These are phyloP conservation scores for Agapornis canus DNA, from an alignment of 2,797 vertebrate species.

Conservation along the genomic window DNA sequence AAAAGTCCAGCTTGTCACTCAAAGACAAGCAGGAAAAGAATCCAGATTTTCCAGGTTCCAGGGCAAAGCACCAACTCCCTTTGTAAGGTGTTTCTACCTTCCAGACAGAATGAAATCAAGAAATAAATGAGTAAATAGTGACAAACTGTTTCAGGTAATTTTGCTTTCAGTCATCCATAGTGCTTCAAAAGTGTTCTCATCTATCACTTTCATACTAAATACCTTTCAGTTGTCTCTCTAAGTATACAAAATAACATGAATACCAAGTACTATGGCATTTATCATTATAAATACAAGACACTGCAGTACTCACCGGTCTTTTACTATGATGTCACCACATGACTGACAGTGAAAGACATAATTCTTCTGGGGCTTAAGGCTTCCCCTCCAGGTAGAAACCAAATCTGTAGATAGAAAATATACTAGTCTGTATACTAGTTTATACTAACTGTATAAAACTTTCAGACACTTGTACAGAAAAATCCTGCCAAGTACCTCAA, in stretches of 20 bases:
- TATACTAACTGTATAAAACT: neutral
- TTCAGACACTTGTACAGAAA: neutral
- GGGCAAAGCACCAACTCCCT: neutral
- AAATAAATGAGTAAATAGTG: neutral
- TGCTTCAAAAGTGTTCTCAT: neutral
- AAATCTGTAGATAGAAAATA: slow-evolving; percentile 76
- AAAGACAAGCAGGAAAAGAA: neutral
- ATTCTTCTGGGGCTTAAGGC: slow-evolving; percentile 76
- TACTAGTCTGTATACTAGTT: neutral
- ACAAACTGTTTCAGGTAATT: neutral
- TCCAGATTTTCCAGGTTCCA: neutral
- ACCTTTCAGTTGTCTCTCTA: neutral
- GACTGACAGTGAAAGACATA: slow-evolving; percentile 88
- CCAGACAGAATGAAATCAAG: neutral
- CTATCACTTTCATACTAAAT: neutral
- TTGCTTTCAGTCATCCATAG: neutral
- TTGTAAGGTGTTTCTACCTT: neutral
- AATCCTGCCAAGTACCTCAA: neutral
- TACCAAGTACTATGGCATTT: neutral
- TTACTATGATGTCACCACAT: slow-evolving; percentile 84
- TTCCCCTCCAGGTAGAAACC: slow-evolving; percentile 75
- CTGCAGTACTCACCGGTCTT: slow-evolving; percentile 84
- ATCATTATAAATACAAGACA: neutral
- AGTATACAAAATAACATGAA: neutral
- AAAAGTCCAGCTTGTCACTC: neutral